Base-by-base conservation (phyloP, 2,888 invertebrate species). In the Hypena proboscidalis region DNA sequence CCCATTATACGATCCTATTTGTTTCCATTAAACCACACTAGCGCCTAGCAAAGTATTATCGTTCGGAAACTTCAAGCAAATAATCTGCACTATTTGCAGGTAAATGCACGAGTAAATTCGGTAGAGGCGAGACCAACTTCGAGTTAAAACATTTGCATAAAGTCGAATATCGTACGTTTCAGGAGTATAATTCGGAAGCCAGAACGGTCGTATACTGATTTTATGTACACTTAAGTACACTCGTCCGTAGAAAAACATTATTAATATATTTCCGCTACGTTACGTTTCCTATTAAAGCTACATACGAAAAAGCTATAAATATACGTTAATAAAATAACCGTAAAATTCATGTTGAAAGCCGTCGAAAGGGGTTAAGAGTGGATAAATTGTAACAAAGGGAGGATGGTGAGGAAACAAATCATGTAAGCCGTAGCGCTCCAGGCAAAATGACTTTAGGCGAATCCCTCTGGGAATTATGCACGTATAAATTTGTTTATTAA, bases 321-420 rank as follows among this genome's bases (percentile, higher is more conserved):
- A 29, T 19, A 8, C 4, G 21, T 10, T 31, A 41, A 34, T 30
- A 41, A 54, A 61, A 61, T 49, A 46, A 34, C 34, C 43, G 57
- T 42, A 52, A 58, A 63, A 54, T 55, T 47, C 31, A 32, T 41
- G 52, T 49, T 51, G 35, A 57, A 50, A 31, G 33, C 47, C 38
- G 44, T 7, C n/a, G 13, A 7, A 53, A 48, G 43, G 68, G 70
- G 70, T 71, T 64, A 66, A 66, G 65, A 59, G 51, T 68, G 66
- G 57, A 78, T 75, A 75, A 74, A 76, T 74, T 73, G 68, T 67
- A 67, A 71, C 71, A 71, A 67, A 70, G 72, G 71, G 66, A 53
- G 64, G 57, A 66, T 58, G 56, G 54, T 58, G 62, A 44, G 50
- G 58, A 64, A 68, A 70, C 72, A 74, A 80, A 80, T 79, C 75